Percentiles rank a stretch among this genome's conserved stretches.
Conservation (phyloP, 2,113 vertebrate species). For the Phaetusa simplex region DNA sequence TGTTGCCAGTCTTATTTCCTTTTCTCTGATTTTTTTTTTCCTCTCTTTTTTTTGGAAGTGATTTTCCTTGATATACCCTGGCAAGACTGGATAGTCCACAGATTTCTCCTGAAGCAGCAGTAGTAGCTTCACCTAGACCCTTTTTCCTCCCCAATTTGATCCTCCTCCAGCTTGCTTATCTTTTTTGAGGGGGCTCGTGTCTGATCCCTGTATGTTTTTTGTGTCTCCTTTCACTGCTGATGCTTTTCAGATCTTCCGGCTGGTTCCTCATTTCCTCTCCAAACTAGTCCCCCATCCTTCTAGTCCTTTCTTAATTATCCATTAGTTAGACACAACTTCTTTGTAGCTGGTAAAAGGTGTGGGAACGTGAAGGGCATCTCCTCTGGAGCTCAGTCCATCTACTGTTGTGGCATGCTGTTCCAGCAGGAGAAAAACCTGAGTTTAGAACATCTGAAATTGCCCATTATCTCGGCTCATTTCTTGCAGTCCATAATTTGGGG, state of each 20-base stretch:
- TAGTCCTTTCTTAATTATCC: background rate
- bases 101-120: background rate
- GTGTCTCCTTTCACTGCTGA: background rate
- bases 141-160: background rate
- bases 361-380: background rate
- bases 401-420: background rate
- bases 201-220: background rate
- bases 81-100: background rate
- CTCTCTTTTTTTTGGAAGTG: background rate
- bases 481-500: conserved; percentile 45
- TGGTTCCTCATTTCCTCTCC: background rate
- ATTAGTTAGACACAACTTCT: background rate
- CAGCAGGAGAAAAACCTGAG: conserved; percentile 1
- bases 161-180: background rate
- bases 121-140: background rate
- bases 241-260: background rate
- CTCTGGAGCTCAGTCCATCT: background rate
- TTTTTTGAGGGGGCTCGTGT: fast-evolving
- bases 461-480: conserved; percentile 13
- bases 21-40: background rate
- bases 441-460: conserved; percentile 31
- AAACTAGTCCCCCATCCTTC: background rate
- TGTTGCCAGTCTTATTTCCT: background rate
- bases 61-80: background rate
- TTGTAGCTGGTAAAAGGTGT: fast-evolving